These are phyloP conservation scores for Alectura lathami DNA, from an alignment of 2,113 vertebrate genomes.

Conservation along the genomic window DNA sequence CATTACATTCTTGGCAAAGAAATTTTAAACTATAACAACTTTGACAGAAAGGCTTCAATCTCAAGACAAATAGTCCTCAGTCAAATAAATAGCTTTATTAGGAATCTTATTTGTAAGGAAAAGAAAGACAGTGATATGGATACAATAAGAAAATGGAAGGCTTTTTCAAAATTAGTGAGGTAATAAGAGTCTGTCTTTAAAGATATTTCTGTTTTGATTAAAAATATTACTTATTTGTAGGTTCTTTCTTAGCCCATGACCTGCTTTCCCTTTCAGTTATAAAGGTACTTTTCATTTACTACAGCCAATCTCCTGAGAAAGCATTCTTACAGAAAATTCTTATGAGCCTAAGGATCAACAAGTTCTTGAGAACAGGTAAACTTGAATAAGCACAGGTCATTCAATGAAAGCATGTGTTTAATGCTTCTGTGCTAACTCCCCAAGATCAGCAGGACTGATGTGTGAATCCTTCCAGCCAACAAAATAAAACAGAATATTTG, in stretches of 20 bases:
- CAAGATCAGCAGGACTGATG: neutral
- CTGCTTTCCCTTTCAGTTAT: neutral
- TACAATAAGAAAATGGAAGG: neutral
- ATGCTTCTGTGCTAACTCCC: neutral
- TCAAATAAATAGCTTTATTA: neutral
- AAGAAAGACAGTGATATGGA: neutral
- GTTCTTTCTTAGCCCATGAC: neutral
- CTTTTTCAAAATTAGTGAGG: neutral
- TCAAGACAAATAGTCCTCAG: neutral
- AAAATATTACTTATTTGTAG: neutral
- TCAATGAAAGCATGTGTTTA: neutral
- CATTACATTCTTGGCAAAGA: neutral
- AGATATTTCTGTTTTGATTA: neutral
- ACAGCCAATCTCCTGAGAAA: neutral
- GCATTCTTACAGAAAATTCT: neutral
- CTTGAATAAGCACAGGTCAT: neutral
- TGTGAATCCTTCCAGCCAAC: rapidly evolving
- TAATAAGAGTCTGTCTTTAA: neutral
- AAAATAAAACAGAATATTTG: neutral
- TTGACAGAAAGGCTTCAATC: neutral
- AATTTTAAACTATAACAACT: neutral
- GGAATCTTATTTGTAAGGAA: neutral
- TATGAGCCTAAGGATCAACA: neutral
- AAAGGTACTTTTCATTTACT: neutral
- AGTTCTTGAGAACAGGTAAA: neutral